Evolutionary conservation across 2,113 vertebrate species (phyloP).

Genomic region (Typhlomys cinereus): DNA sequence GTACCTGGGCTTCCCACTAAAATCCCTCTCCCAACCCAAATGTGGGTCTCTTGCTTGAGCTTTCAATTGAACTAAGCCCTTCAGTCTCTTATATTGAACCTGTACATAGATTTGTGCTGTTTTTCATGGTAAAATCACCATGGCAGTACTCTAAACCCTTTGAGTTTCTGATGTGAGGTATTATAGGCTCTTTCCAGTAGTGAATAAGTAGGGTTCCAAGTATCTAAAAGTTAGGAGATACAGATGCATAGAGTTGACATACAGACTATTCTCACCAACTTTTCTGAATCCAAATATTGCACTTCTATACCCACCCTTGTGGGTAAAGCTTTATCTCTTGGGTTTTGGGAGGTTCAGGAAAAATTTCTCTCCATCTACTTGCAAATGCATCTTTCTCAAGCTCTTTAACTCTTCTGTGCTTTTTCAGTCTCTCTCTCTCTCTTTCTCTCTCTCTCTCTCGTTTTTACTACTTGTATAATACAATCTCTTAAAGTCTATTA

Average conservation of each 20-base stretch:
- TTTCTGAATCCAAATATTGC: neutral
- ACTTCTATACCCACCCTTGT: neutral
- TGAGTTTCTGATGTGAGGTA: neutral
- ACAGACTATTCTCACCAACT: neutral
- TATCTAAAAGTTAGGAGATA: constrained; percentile 31
- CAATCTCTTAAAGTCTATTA: constrained; percentile 12
- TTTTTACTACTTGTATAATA: constrained; percentile 17
- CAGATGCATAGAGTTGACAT: neutral
- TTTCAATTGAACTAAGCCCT: neutral
- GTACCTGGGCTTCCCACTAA: neutral
- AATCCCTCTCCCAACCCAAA: neutral
- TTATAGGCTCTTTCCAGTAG: neutral
- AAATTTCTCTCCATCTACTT: neutral
- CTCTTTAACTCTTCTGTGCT: neutral
- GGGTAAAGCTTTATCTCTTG: constrained; percentile 19
- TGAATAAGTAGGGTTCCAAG: constrained; percentile 35
- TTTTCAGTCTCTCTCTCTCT: neutral
- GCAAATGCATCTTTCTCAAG: neutral
- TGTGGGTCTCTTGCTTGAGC: neutral
- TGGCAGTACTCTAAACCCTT: neutral
- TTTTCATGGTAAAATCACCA: constrained; percentile 7
- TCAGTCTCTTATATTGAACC: neutral
- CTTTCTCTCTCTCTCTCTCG: neutral
- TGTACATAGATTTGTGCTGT: neutral
- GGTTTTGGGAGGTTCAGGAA: neutral